Base-by-base conservation (phyloP, 1,140 invertebrate genomes). In the Trichonephila inaurata region DNA sequence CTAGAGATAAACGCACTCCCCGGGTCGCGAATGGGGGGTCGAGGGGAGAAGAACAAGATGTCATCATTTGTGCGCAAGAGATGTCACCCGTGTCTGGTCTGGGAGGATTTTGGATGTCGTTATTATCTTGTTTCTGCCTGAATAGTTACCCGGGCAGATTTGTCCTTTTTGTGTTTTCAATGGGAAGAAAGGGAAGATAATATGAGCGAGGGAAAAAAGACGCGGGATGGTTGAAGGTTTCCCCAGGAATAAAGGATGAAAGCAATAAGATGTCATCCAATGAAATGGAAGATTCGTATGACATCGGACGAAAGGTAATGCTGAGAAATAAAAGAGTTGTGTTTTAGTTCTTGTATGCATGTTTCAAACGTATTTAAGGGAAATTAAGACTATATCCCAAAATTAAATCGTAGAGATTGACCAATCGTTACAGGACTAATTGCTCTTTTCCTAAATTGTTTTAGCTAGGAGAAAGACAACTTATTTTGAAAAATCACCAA, bases 1-100 rank as follows among this genome's bases (percentile, higher is more conserved):
- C 87, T 51, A 64, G 87, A 89, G 87, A 89, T 89, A 89, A 89
- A 89, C 87, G 87, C 87, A 66, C 87, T 51, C 64, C 87, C 87
- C 40, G 85, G 85, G 85, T 87, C 58, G 85, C 33, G 8, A 18
- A 69, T 33, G 64, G 60, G 18, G 8, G 40, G 21, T 21, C 18
- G 33, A 18, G 28, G 87, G 62, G 60, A 72, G 24, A 40, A 14
- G 61, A 89, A 89, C 87, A 89, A 89, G 87, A 89, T 89, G 87
- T 89, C 87, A 89, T 51, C 28, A 60, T 77, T 77, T 77, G 85
- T 87, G 62, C 64, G 87, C 16, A 21, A 64, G 58, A 61, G 85
- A 87, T 87, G 85, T 86, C 85, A 86, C 60, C 58, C 24, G 18
- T 58, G 82, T 61, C 28, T 60, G 85, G 58, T 60, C 60, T 28